A percentile compares a stretch with the other conserved stretches of the same genome.
phyloP scores from a whole-genome alignment of 2,797 vertebrate genomes.

The Buceros bicornis region DNA sequence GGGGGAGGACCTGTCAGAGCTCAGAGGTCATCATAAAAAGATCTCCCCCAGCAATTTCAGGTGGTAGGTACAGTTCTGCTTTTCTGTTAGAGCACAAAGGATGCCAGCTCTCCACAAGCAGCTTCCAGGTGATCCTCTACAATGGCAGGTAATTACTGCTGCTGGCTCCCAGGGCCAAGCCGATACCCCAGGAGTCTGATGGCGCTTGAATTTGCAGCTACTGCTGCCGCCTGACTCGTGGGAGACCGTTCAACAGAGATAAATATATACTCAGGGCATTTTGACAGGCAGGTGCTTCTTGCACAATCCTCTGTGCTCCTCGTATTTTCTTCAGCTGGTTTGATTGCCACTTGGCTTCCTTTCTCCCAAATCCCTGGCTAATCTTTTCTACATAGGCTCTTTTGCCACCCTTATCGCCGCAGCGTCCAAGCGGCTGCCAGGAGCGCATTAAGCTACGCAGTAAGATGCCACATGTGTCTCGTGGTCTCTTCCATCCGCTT shows the following conservation, averaged over 20 bases:
- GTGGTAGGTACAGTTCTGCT: neutral
- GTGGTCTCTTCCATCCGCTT: neutral
- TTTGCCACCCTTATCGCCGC: constrained; percentile 18
- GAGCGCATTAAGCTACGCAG: neutral
- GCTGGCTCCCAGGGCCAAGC: neutral
- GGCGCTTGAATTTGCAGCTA: constrained; percentile 5
- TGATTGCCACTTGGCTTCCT: constrained; percentile 52
- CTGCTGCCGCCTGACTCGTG: neutral
- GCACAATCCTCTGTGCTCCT: constrained; percentile 20
- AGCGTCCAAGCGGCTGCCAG: neutral
- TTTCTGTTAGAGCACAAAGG: neutral
- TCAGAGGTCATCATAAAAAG: constrained; percentile 13
- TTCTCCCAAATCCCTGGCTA: constrained; percentile 54
- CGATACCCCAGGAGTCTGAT: neutral
- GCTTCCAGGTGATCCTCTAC: neutral
- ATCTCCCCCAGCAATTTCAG: neutral
- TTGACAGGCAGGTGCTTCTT: neutral
- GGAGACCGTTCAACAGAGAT: neutral
- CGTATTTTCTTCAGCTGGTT: constrained; percentile 37
- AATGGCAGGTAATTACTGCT: constrained; percentile 13
- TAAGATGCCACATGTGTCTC: neutral
- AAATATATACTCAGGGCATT: neutral
- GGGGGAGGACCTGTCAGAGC: neutral
- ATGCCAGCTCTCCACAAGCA: neutral
- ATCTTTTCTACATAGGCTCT: constrained; percentile 34